phyloP scores from a whole-genome alignment of 2,888 invertebrate genomes.

The Ennomos erosarius region DNA sequence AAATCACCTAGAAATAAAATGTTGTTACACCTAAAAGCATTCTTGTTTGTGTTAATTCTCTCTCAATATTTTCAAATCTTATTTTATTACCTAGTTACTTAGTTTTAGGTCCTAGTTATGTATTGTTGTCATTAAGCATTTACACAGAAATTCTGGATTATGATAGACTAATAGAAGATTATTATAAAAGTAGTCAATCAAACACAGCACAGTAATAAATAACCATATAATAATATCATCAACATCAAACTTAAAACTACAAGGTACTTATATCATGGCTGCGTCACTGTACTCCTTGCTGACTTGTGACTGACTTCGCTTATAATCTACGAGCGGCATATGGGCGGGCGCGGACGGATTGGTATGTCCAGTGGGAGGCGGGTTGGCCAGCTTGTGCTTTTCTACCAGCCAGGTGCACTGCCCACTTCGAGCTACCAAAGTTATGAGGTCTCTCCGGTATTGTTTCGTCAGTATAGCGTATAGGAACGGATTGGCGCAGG shows the following conservation, averaged over 20 bases:
- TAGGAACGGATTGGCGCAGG: conserved; percentile 96
- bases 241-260: conserved; percentile 53
- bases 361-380: conserved; percentile 75
- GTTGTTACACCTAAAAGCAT: no score
- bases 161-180: no score
- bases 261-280: conserved; percentile 55
- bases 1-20: no score
- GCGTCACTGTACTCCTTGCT: conserved; percentile 57
- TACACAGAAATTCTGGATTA: no score
- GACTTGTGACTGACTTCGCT: conserved; percentile 62
- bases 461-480: conserved; percentile 96
- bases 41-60: no score
- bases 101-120: no score
- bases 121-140: no score
- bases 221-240: conserved; percentile 66
- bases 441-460: conserved; percentile 90
- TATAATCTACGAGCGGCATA: conserved; percentile 70
- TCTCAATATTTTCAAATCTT: no score
- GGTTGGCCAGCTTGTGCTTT: conserved; percentile 72
- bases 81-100: no score
- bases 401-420: conserved; percentile 72
- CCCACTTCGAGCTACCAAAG: conserved; percentile 87
- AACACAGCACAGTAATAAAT: conserved; percentile 58
- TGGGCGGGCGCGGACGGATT: conserved; percentile 69
- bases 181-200: no score